These are phyloP conservation scores for Tryphoninae sp. DNA, from an alignment of 2,888 invertebrate species.

Conservation along the genomic window DNA sequence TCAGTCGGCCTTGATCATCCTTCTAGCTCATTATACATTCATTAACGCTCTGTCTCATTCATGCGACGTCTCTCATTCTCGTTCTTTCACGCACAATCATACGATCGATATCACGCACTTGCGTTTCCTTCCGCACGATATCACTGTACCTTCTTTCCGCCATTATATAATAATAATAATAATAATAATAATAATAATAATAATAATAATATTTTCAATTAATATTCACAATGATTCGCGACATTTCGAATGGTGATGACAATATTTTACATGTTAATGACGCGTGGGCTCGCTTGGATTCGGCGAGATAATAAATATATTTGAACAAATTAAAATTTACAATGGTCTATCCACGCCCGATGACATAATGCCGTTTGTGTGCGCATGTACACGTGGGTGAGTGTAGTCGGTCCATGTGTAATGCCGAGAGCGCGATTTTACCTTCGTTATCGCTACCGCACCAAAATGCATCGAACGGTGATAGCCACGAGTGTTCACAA, in stretches of 20 bases:
- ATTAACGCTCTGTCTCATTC: constrained; percentile 36
- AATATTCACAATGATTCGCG: constrained; percentile 79
- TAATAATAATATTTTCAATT: constrained; percentile 71
- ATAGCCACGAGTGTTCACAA: constrained; percentile 54
- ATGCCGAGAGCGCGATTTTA: constrained; percentile 38
- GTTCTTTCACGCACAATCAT: constrained; percentile 58
- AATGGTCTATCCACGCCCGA: constrained; percentile 74
- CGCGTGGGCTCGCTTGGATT: constrained; percentile 75
- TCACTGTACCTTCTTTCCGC: constrained; percentile 65
- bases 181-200: constrained; percentile 69
- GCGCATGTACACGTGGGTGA: constrained; percentile 32
- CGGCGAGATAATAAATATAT: constrained; percentile 79
- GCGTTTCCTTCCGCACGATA: constrained; percentile 65
- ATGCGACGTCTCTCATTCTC: constrained; percentile 20
- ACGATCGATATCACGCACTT: constrained; percentile 59
- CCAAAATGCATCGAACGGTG: constrained; percentile 53
- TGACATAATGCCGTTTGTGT: constrained; percentile 51
- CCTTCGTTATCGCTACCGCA: constrained; percentile 44
- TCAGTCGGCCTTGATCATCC: constrained; percentile 59
- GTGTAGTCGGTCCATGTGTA: constrained; percentile 20
- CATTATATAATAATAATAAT: constrained; percentile 50
- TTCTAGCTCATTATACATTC: constrained; percentile 12
- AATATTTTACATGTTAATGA: constrained; percentile 80
- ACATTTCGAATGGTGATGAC: constrained; percentile 80
- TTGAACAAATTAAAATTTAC: constrained; percentile 79